Evolutionary conservation across 2,888 invertebrate genomes (phyloP), one percentile per base, ranked within the genome.

Genomic region (Lacanobia wlatinum): DNA sequence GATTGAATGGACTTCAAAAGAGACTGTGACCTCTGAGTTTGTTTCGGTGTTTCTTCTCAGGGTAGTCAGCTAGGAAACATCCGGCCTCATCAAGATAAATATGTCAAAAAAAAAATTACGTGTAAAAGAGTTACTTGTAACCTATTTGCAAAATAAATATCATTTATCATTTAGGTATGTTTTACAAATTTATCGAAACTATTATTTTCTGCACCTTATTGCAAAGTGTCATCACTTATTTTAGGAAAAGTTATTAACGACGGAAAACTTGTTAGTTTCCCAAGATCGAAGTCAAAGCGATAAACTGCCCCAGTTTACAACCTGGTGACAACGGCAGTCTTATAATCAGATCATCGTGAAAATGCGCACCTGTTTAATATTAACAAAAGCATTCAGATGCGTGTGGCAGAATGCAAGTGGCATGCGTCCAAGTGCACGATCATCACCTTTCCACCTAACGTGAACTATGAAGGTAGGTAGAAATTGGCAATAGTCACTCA

Each of bases 401-500:
- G 55, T 55, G 55, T 58, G 40, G 40, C 53, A 71, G 50, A 74
- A 58, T 60, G 65, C 65, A 63, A 53, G 61, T 75, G 70, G 83
- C 71, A 28, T 38, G 34, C 6, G 28, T 73, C 69, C 64, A 82
- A 71, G 18, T 40, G 75, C 65, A 64, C 18, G 58, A 28, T 58
- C 66, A 50, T 69, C 68, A 66, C 38, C 59, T 56, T 69, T 61
- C 71, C 68, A 53, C 28, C 67, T 59, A 80, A 28, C 23, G 61
- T 59, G n/a, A 67, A 34, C 43, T 77, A 60, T 58, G 12, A 68
- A 50, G 16, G 18, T 43, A 55, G n/a, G 6, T 59, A 65, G 21
- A 59, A 76, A 68, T 84, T 82, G 84, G 84, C 84, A 76, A 40
- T 18, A 62, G 64, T 63, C 59, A 65, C 52, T 65, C 28, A 76